Evolutionary conservation across 2,113 vertebrate species (phyloP).

Genomic region (Macquaria ambigua): DNA sequence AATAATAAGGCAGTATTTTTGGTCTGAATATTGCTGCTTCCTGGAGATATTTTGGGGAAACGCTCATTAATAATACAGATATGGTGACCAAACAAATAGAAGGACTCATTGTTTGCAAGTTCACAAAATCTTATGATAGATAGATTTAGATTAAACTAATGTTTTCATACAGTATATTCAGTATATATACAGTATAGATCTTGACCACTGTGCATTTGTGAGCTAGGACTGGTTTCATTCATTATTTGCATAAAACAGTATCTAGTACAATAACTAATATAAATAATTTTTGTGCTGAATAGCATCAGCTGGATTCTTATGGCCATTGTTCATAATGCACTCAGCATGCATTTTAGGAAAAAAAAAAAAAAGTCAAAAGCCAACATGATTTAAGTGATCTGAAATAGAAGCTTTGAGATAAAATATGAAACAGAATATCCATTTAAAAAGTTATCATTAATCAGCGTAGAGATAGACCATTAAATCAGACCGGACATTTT

Average conservation of each 20-base stretch:
- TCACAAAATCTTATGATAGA: neutral
- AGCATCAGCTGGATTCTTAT: conserved; percentile 17
- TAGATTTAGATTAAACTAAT: neutral
- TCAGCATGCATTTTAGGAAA: neutral
- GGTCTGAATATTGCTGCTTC: neutral
- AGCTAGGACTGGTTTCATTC: neutral
- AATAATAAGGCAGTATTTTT: neutral
- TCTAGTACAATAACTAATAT: too few relatives aligned
- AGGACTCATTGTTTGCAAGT: neutral
- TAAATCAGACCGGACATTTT: conserved; percentile 47
- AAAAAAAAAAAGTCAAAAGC: neutral
- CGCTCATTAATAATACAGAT: neutral
- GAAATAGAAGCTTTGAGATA: neutral
- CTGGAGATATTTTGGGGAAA: neutral
- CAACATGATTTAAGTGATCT: conserved; percentile 30
- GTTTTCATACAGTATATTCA: neutral
- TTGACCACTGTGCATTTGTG: neutral
- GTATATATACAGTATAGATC: neutral
- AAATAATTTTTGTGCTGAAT: neutral
- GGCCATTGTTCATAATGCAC: conserved; percentile 6
- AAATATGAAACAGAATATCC: conserved; percentile 29
- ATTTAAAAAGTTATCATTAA: conserved; percentile 44
- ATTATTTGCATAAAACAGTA: neutral
- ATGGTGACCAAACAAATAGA: neutral
- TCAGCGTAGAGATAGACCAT: conserved; percentile 42